Percentiles rank a stretch among this genome's conserved stretches.
These are phyloP conservation scores for Liparis tanakae DNA, from an alignment of 2,797 vertebrate genomes.

Conservation along the genomic window DNA sequence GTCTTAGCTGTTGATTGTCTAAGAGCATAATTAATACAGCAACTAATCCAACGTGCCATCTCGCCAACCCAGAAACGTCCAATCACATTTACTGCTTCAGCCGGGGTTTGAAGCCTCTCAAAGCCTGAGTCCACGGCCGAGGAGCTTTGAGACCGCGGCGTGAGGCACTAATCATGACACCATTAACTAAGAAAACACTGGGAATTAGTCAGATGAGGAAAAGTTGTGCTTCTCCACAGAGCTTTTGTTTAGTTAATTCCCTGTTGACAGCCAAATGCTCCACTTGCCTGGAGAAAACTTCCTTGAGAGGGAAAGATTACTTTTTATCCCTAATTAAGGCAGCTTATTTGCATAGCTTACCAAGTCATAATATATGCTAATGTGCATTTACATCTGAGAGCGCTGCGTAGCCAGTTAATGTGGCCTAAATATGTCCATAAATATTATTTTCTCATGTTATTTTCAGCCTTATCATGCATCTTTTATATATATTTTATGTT, in stretches of 20 bases:
- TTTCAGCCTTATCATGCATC: slow-evolving; percentile 63
- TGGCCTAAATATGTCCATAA: slow-evolving; percentile 86
- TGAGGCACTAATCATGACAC: slow-evolving; percentile 74
- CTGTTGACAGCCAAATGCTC: slow-evolving; percentile 81
- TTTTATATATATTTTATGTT: slow-evolving; percentile 37
- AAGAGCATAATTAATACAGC: slow-evolving; percentile 79
- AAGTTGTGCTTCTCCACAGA: slow-evolving; percentile 75
- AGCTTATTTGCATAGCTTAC: slow-evolving; percentile 84
- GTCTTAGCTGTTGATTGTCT: slow-evolving; percentile 80
- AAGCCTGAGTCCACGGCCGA: slow-evolving; percentile 63
- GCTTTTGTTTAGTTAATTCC: slow-evolving; percentile 86
- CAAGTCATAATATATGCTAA: slow-evolving; percentile 88
- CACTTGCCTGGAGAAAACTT: slow-evolving; percentile 73
- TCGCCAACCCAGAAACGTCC: slow-evolving; percentile 82
- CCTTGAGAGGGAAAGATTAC: slow-evolving; percentile 78
- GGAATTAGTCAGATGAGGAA: slow-evolving; percentile 78
- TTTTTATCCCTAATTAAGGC: slow-evolving; percentile 86
- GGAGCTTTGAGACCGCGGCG: slow-evolving; percentile 75
- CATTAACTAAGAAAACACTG: slow-evolving; percentile 80
- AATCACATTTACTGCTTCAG: slow-evolving; percentile 74
- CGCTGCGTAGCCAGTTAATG: slow-evolving; percentile 76
- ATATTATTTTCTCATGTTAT: slow-evolving; percentile 70
- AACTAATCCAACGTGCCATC: slow-evolving; percentile 79
- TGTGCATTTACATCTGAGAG: slow-evolving; percentile 81
- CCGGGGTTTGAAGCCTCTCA: slow-evolving; percentile 69